Conservation (phyloP, 2,113 vertebrate species). For the Emydocephalus ijimae region DNA sequence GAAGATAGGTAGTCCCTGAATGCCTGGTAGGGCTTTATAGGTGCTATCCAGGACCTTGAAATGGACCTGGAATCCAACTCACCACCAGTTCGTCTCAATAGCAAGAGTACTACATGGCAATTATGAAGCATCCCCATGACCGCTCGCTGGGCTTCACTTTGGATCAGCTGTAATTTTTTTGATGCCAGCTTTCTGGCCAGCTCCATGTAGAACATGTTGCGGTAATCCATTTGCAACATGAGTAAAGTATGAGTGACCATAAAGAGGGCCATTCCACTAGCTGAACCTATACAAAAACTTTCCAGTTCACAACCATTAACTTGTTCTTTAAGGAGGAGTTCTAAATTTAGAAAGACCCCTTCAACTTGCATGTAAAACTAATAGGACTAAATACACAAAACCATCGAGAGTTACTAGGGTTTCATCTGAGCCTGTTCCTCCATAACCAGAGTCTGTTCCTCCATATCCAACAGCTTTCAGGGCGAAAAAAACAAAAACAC, state of each 20-base stretch:
- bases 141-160: not conserved
- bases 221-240: not conserved
- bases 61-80: not conserved
- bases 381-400: not conserved
- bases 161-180: not conserved
- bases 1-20: not conserved
- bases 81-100: not conserved
- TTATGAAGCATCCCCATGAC: not conserved
- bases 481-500: rapidly evolving
- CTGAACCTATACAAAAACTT: not conserved
- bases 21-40: not conserved
- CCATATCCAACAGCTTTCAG: not conserved
- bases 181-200: not conserved
- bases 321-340: not conserved
- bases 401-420: not conserved
- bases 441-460: not conserved
- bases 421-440: not conserved
- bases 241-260: not conserved
- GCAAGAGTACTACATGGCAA: not conserved
- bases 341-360: not conserved
- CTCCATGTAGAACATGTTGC: not conserved
- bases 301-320: not conserved
- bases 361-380: not conserved
- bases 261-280: not conserved
- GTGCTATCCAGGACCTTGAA: not conserved